Evolutionary conservation across 2,113 vertebrate species (phyloP).

Genomic region (Coturnix japonica): DNA sequence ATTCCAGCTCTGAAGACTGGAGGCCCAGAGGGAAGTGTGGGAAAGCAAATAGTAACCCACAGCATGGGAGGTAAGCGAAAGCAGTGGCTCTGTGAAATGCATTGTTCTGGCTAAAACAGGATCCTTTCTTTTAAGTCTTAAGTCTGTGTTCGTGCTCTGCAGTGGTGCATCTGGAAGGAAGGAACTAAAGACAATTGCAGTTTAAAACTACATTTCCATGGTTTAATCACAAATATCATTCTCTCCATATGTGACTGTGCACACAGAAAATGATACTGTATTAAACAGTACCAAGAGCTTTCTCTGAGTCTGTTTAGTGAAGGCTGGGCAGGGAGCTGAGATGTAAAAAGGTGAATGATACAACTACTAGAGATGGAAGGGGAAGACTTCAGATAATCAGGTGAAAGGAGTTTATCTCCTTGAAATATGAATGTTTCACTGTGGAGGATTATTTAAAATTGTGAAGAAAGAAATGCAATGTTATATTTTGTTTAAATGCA

Average conservation of each 20-base stretch:
- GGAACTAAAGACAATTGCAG: not conserved
- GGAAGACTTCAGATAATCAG: not conserved
- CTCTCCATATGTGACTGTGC: not conserved
- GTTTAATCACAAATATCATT: not conserved
- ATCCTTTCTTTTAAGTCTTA: slow-evolving; percentile 42
- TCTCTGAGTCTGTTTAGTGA: not conserved
- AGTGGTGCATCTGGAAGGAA: slow-evolving; percentile 9
- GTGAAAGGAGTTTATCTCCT: slow-evolving; percentile 28
- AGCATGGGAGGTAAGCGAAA: slow-evolving; percentile 62
- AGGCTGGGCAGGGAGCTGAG: not conserved
- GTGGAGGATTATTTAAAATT: not conserved
- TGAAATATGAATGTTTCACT: not conserved
- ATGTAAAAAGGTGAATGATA: not conserved
- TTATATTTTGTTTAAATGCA: not conserved
- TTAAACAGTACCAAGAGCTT: not conserved
- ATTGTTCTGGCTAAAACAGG: slow-evolving; percentile 52
- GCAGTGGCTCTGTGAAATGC: slow-evolving; percentile 42
- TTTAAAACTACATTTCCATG: not conserved
- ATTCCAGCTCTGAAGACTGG: slow-evolving; percentile 43
- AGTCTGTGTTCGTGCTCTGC: not conserved
- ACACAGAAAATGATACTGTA: not conserved
- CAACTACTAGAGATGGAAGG: not conserved
- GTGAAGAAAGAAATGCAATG: not conserved
- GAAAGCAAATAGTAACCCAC: slow-evolving; percentile 64
- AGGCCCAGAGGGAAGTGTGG: slow-evolving; percentile 59